Conservation (phyloP, 2,888 invertebrate genomes). For the Cabera pusaria region DNA sequence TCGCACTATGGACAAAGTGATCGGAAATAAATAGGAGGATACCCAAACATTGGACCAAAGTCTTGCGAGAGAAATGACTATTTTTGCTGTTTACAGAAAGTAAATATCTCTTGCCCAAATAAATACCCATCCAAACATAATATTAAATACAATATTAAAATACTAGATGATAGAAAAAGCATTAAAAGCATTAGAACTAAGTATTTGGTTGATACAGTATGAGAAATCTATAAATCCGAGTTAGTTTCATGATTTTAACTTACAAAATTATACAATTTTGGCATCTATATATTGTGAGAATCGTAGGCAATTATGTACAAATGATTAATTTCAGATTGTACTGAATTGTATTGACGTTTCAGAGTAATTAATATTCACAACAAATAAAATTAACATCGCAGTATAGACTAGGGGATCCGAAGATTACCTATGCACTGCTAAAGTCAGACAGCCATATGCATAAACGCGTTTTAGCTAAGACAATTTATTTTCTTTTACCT, state of each 20-base stretch:
- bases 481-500: no score
- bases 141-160: constrained; percentile 6
- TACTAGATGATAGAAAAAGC: constrained; percentile 1
- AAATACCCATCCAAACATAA: neutral
- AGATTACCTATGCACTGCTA: constrained; percentile 34
- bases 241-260: neutral
- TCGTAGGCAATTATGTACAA: constrained; percentile 16
- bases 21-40: no score
- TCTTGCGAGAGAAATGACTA: neutral
- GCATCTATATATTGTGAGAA: constrained; percentile 10
- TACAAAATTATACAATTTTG: constrained; percentile 16
- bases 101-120: no score
- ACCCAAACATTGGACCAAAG: no score
- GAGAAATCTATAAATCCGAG: neutral
- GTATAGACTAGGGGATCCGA: constrained; percentile 47
- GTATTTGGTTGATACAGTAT: neutral
- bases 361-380: constrained; percentile 25
- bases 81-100: no score
- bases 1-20: no score
- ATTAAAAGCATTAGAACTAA: constrained; percentile 1
- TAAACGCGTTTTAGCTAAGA: constrained; percentile 1
- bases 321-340: constrained; percentile 5
- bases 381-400: constrained; percentile 24
- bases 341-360: constrained; percentile 4
- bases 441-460: constrained; percentile 27